Conservation (phyloP, 2,888 invertebrate genomes). For the Tinea semifulvella region DNA sequence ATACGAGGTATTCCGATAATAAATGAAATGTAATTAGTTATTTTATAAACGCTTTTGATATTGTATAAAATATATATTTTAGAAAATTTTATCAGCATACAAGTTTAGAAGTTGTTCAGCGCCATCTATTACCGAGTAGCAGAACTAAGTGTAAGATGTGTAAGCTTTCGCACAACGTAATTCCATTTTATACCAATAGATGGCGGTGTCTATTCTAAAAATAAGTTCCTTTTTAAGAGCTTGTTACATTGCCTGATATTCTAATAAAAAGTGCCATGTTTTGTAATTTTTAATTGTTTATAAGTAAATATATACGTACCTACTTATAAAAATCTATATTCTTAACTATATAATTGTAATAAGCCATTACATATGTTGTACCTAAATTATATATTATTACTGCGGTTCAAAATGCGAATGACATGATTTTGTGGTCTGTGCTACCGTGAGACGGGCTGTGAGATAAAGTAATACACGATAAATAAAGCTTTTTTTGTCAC, state of each 20-base stretch:
- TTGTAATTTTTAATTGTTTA: constrained; percentile 5
- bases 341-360: too few species aligned
- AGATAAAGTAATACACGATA: too few species aligned
- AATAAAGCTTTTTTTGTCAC: too few species aligned
- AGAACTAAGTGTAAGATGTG: constrained; percentile 8
- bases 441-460: too few species aligned
- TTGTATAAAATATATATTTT: constrained; percentile 1
- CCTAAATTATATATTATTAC: too few species aligned
- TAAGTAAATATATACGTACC: constrained; percentile 2
- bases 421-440: too few species aligned
- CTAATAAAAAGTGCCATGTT: constrained; percentile 10
- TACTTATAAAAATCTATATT: too few species aligned
- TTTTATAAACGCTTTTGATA: neutral
- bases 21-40: neutral
- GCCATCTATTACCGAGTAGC: constrained; percentile 24
- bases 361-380: too few species aligned
- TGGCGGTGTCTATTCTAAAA: neutral
- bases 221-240: neutral
- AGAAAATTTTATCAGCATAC: too few species aligned
- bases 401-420: too few species aligned
- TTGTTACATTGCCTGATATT: neutral
- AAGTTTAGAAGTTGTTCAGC: constrained; percentile 13
- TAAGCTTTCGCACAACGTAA: neutral
- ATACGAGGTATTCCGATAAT: constrained; percentile 61
- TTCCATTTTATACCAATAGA: neutral